Percentiles rank a stretch among this genome's conserved stretches.
Evolutionary conservation across 2,113 vertebrate genomes (phyloP).

Genomic region (Calyptommatus sinebrachiatus): DNA sequence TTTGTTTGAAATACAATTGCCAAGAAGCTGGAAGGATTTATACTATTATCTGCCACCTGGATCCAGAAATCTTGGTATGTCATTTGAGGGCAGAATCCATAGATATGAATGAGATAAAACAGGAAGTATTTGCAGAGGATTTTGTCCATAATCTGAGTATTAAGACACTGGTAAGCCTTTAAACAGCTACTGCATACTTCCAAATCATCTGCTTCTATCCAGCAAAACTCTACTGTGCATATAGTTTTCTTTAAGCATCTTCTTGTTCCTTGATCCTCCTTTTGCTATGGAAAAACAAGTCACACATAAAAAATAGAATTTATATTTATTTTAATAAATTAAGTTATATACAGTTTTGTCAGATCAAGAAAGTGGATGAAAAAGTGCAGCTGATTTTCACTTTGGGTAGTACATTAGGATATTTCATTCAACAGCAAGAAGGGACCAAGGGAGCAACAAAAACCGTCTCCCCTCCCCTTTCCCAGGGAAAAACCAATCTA

Average conservation of each 20-base stretch:
- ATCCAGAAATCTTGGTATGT: slow-evolving; percentile 4
- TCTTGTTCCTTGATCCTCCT: background rate
- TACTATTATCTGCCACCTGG: slow-evolving; percentile 5
- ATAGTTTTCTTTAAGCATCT: background rate
- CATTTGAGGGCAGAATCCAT: background rate
- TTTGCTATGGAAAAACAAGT: too few relatives aligned
- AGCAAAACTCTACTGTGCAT: background rate
- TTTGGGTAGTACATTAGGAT: background rate
- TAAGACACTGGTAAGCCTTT: background rate
- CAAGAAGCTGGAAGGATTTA: background rate
- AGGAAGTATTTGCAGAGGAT: slow-evolving; percentile 13
- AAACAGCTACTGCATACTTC: background rate
- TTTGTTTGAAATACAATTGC: background rate
- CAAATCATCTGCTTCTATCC: background rate
- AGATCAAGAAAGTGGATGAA: too few relatives aligned
- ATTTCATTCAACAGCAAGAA: slow-evolving; percentile 16
- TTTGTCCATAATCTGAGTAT: slow-evolving; percentile 18
- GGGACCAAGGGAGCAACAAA: slow-evolving; percentile 1
- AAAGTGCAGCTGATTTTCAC: too few relatives aligned
- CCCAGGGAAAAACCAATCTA: background rate
- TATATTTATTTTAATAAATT: too few relatives aligned
- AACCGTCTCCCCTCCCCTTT: background rate
- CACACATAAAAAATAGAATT: too few relatives aligned
- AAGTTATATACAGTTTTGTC: too few relatives aligned
- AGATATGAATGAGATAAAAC: slow-evolving; percentile 4